Evolutionary conservation across 2,113 vertebrate genomes (phyloP).

Genomic region (Phrynosoma blainvillii): DNA sequence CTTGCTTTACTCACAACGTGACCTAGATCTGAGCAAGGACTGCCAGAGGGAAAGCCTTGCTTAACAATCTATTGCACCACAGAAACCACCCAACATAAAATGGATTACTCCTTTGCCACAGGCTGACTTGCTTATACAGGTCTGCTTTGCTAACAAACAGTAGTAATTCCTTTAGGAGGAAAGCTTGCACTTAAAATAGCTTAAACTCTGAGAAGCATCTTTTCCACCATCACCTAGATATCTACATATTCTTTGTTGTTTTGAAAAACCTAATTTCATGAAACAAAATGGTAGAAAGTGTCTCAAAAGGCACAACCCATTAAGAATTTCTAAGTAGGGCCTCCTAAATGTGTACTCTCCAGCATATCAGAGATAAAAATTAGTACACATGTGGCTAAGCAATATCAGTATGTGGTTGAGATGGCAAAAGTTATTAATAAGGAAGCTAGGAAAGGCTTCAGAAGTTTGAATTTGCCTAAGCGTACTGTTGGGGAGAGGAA

Average conservation of each 20-base stretch:
- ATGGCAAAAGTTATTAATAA: no score
- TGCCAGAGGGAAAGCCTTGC: conserved; percentile 69
- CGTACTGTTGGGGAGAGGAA: no score
- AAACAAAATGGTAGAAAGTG: neutral
- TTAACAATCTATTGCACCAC: conserved; percentile 66
- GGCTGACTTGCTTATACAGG: conserved; percentile 70
- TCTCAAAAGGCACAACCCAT: neutral
- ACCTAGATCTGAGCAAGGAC: conserved; percentile 65
- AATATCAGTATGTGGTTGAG: no score
- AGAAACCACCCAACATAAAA: conserved; percentile 73
- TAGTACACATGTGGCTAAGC: no score
- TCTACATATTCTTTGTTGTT: neutral
- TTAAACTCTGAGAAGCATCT: conserved; percentile 27
- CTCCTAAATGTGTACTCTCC: neutral
- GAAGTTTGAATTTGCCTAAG: no score
- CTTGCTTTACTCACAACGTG: conserved; percentile 67
- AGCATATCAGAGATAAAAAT: no score
- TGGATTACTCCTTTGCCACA: conserved; percentile 66
- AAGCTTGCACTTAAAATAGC: conserved; percentile 27
- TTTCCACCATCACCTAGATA: neutral
- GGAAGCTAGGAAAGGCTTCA: no score
- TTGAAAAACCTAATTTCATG: neutral
- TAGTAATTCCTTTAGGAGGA: conserved; percentile 50
- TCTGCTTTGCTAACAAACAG: conserved; percentile 60
- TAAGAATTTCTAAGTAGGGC: neutral